Conservation (phyloP, 2,797 vertebrate genomes). For the Takifugu rubripes region DNA sequence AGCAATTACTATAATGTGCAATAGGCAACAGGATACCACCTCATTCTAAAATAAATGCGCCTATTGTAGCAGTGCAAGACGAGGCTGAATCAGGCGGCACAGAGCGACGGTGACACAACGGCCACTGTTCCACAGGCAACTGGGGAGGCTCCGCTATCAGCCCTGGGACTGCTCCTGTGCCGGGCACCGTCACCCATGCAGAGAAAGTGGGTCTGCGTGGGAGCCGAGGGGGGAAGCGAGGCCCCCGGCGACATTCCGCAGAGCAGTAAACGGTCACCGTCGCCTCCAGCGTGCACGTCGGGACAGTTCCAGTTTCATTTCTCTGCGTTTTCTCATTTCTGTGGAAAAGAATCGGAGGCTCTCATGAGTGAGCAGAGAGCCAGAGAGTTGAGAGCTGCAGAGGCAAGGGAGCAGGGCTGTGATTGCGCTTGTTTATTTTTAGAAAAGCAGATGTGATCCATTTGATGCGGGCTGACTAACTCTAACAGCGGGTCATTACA, state of each 20-base stretch:
- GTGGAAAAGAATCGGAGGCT: constrained; percentile 31
- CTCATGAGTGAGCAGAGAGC: constrained; percentile 3
- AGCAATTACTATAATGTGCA: background rate
- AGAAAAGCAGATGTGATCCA: background rate
- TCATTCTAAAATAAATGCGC: constrained; percentile 43
- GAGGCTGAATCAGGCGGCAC: constrained; percentile 44
- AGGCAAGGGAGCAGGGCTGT: background rate
- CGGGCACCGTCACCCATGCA: constrained; percentile 46
- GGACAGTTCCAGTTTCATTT: constrained; percentile 47
- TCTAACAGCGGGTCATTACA: background rate
- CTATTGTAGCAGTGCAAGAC: constrained; percentile 51
- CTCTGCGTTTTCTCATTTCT: constrained; percentile 15
- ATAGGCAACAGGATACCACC: constrained; percentile 19
- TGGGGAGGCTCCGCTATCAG: constrained; percentile 45
- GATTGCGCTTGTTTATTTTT: background rate
- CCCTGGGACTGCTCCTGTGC: constrained; percentile 42
- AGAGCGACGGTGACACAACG: constrained; percentile 36
- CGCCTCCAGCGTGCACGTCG: constrained; percentile 39
- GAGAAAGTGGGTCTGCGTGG: constrained; percentile 59
- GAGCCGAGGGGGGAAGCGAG: constrained; percentile 34
- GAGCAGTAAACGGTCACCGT: constrained; percentile 47
- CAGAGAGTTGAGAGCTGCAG: background rate
- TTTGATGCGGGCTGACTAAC: too few species aligned
- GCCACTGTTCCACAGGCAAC: constrained; percentile 39
- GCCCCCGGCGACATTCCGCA: constrained; percentile 49